Base-by-base conservation (phyloP, 2,797 vertebrate genomes). In the Syngnathus rostellatus region DNA sequence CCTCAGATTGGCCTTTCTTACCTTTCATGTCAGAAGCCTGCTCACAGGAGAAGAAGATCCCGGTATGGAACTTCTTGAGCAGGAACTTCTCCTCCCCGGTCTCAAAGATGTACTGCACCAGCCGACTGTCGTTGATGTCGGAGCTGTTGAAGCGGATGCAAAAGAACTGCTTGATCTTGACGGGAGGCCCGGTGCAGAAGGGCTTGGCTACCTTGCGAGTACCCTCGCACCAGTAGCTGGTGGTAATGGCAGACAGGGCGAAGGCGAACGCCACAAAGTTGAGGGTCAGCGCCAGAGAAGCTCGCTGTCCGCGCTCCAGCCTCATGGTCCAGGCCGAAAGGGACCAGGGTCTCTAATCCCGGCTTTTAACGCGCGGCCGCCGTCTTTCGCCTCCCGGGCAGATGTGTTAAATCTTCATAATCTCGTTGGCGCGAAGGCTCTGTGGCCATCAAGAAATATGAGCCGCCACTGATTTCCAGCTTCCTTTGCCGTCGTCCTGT, bases 191-290 rank as follows among this genome's bases (percentile, higher is more conserved):
- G 0, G 87, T 88, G 69, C 94, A 96, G 85, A 94, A 93, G 0
- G 93, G 92, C 66, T 96, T 95, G 68, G 89, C 83, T 48, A 94
- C 93, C 84, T 92, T 93, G 63, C 91, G 81, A 0, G 89, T 93
- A 2, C 94, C 94, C 75, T 95, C 87, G 0, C 94, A 95, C 94
- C 95, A 95, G 87, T 93, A 92, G 75, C 91, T 95, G 89, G 93
- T 97, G 72, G 89, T 88, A 68, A 94, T 81, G 0, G 94, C 91
- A 0, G 90, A 90, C 51, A 96, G 63, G 25, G 94, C 94, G 77
- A 94, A 92, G 11, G 81, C 76, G 7, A 97, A 87, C 0, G 93
- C 92, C 68, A 94, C 83, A 25, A 92, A 84, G 75, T 91, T 87
- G 63, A 95, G 89, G 0, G 88, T 88, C 69, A 96, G 86, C 0